These are phyloP conservation scores for Nibea coibor DNA, from an alignment of 2,113 vertebrate genomes.

Conservation along the genomic window DNA sequence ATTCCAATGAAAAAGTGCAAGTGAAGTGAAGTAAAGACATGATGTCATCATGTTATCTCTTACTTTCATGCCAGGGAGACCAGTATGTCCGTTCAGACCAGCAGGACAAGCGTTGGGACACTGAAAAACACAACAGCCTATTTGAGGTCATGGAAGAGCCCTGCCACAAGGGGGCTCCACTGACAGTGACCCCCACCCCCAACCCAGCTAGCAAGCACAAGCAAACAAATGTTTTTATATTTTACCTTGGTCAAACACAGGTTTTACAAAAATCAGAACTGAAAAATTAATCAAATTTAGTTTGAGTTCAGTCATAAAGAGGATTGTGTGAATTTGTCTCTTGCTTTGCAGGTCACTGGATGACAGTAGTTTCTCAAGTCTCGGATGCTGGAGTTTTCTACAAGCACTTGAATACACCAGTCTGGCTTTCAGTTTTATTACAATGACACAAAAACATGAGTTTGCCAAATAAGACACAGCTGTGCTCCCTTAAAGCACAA, in stretches of 20 bases:
- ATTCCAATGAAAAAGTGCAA: neutral
- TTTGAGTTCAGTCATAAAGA: neutral
- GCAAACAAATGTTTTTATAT: neutral
- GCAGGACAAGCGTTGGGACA: slow-evolving; percentile 93
- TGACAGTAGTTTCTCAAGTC: too few relatives aligned
- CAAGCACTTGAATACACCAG: too few relatives aligned
- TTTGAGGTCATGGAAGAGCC: slow-evolving; percentile 65
- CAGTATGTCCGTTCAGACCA: slow-evolving; percentile 89
- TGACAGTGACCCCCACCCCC: neutral
- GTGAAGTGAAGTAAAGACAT: neutral
- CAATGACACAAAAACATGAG: too few relatives aligned
- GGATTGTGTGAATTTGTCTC: neutral
- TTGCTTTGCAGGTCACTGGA: too few relatives aligned
- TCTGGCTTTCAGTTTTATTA: too few relatives aligned
- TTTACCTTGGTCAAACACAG: too few relatives aligned
- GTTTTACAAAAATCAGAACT: neutral
- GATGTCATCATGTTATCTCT: slow-evolving; percentile 25
- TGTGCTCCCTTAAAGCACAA: too few relatives aligned
- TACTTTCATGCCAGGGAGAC: slow-evolving; percentile 95
- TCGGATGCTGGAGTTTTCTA: too few relatives aligned
- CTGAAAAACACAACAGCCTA: slow-evolving; percentile 82
- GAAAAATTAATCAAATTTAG: neutral
- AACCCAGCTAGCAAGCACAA: neutral
- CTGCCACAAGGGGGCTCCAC: slow-evolving; percentile 50
- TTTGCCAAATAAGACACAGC: too few relatives aligned